phyloP scores from a whole-genome alignment of 2,113 vertebrate genomes.

The Puffinus mauretanicus region DNA sequence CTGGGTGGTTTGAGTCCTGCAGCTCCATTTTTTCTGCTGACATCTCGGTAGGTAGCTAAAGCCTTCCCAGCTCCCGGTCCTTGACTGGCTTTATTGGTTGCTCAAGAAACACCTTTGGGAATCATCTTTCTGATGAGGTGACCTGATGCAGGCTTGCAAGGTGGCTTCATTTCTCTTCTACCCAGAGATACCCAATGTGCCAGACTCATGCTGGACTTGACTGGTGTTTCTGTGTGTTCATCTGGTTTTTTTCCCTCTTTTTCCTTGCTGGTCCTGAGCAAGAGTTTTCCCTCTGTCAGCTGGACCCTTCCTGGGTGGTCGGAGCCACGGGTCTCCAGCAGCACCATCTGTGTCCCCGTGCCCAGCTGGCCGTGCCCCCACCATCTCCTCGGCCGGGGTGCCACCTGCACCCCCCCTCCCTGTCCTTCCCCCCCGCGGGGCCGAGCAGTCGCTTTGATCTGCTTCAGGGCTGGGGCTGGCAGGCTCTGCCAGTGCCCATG shows the following conservation, averaged over 20 bases:
- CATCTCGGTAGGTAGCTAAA: neutral
- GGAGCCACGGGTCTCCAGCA: neutral
- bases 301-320: neutral
- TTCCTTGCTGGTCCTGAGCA: neutral
- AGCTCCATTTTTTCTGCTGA: neutral
- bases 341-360: neutral
- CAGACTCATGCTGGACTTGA: neutral
- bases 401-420: neutral
- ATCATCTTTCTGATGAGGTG: neutral
- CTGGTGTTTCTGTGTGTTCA: neutral
- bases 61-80: neutral
- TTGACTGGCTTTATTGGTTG: neutral
- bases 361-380: neutral
- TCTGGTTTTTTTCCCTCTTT: rapidly evolving
- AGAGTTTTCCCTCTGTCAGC: neutral
- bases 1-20: neutral
- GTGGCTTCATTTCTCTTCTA: neutral
- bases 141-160: neutral
- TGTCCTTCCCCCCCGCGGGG: rapidly evolving
- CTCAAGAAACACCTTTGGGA: neutral
- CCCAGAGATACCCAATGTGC: neutral
- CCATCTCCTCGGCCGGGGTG: rapidly evolving
- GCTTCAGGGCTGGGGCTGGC: neutral
- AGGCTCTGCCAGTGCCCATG: neutral
- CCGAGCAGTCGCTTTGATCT: neutral